Percentiles rank a stretch among this genome's conserved stretches.
Evolutionary conservation across 2,888 invertebrate species (phyloP).

Genomic region (Ennomos fuscantarius): DNA sequence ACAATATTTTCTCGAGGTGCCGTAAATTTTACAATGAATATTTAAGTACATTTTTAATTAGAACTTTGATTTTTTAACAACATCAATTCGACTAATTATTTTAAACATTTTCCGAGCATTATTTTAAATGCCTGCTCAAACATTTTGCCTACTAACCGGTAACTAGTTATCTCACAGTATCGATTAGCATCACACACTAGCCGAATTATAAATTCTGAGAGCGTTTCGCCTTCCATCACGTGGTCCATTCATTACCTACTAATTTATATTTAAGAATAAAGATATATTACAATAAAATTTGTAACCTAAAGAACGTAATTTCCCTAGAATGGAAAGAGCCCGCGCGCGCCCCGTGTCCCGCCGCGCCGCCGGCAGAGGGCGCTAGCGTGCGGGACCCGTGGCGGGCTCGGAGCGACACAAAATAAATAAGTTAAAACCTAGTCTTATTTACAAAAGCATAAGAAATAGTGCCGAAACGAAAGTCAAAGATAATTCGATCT

Average conservation of each 20-base stretch:
- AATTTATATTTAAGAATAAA: slow-evolving; percentile 68
- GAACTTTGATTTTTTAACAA: slow-evolving; percentile 83
- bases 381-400: slow-evolving; percentile 40
- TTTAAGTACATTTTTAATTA: slow-evolving; percentile 83
- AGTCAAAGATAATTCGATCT: slow-evolving; percentile 74
- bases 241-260: slow-evolving; percentile 80
- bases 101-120: slow-evolving; percentile 70
- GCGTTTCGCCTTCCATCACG: slow-evolving; percentile 72
- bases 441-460: slow-evolving; percentile 83
- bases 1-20: slow-evolving; percentile 76
- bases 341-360: slow-evolving; percentile 32
- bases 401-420: slow-evolving; percentile 50
- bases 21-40: slow-evolving; percentile 81
- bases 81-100: slow-evolving; percentile 83
- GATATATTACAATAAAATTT: slow-evolving; percentile 83
- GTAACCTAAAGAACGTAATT: slow-evolving; percentile 83
- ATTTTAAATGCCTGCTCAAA: slow-evolving; percentile 83
- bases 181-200: slow-evolving; percentile 68
- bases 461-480: slow-evolving; percentile 74
- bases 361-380: slow-evolving; percentile 15
- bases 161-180: slow-evolving; percentile 68
- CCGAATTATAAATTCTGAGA: slow-evolving; percentile 81
- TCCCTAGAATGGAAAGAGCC: slow-evolving; percentile 72
- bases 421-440: slow-evolving; percentile 82
- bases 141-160: slow-evolving; percentile 77